phyloP scores from a whole-genome alignment of 2,113 vertebrate species.

The Craseonycteris thonglongyai region DNA sequence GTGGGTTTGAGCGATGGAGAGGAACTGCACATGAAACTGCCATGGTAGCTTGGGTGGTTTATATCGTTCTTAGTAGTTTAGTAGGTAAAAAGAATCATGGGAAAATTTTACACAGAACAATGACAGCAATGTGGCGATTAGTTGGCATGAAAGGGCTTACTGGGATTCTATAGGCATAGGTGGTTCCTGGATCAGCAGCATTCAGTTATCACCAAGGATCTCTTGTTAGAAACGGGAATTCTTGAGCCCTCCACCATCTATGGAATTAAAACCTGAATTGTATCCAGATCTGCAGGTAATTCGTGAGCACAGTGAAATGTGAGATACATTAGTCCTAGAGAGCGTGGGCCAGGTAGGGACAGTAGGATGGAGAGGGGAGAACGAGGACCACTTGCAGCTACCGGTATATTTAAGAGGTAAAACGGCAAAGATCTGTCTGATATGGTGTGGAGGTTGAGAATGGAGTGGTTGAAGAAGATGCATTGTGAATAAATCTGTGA shows the following conservation, averaged over 20 bases:
- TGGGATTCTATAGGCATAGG: background rate
- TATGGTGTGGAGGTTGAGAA: background rate
- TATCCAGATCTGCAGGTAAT: background rate
- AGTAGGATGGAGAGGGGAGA: background rate
- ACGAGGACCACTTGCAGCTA: background rate
- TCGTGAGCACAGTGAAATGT: background rate
- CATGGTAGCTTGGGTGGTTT: background rate
- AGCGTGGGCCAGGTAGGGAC: background rate
- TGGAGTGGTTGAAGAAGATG: background rate
- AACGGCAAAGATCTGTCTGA: background rate
- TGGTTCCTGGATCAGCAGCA: background rate
- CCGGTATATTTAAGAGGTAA: background rate
- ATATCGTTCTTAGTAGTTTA: background rate
- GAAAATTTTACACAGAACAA: background rate
- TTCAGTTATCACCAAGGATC: background rate
- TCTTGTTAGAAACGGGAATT: background rate
- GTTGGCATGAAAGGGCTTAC: background rate
- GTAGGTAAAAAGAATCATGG: background rate
- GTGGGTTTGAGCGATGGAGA: background rate
- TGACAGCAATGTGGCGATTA: background rate
- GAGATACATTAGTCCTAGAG: background rate
- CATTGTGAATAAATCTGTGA: background rate
- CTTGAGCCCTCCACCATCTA: background rate
- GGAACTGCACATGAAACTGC: background rate
- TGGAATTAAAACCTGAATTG: background rate